Conservation (phyloP, 92 coral and sea anemone genomes). For the Parazoanthus atlanticus region DNA sequence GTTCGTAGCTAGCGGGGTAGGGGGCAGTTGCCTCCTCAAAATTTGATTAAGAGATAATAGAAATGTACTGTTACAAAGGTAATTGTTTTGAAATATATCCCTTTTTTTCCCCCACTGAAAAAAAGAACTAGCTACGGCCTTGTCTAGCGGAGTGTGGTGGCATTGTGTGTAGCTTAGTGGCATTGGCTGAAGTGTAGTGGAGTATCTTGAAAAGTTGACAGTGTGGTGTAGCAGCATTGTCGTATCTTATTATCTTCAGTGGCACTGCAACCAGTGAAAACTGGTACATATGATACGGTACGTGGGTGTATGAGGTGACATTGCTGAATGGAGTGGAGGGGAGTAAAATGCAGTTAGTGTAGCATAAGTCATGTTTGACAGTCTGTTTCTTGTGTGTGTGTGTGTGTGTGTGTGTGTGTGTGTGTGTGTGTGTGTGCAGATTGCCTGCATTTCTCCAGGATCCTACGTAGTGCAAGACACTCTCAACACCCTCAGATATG, state of each 20-base stretch:
- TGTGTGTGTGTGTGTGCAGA: constrained; percentile 57
- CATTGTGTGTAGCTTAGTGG: too few relatives aligned
- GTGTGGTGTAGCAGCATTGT: not conserved
- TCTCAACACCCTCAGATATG: constrained; percentile 94
- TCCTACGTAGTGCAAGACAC: constrained; percentile 92
- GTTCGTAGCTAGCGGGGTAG: too few relatives aligned
- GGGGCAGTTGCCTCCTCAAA: too few relatives aligned
- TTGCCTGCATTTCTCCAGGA: constrained; percentile 99
- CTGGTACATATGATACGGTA: too few relatives aligned
- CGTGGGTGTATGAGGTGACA: not conserved
- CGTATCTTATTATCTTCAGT: too few relatives aligned
- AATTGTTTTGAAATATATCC: too few relatives aligned
- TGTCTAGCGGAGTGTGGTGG: too few relatives aligned
- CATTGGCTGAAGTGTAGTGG: not conserved
- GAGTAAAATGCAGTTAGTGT: not conserved
- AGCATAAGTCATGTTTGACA: not conserved
- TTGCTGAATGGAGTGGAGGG: not conserved
- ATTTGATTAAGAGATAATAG: too few relatives aligned
- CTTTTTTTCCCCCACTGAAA: too few relatives aligned
- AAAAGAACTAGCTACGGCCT: too few relatives aligned
- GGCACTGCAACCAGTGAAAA: too few relatives aligned
- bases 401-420: constrained; percentile 30
- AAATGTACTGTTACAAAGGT: too few relatives aligned
- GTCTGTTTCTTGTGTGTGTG: not conserved
- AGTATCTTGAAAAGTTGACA: not conserved